Evolutionary conservation across 23 tunicate genomes (phyloP), one percentile per base, ranked within the genome.

Genomic region (Trididemnum nubilum): DNA sequence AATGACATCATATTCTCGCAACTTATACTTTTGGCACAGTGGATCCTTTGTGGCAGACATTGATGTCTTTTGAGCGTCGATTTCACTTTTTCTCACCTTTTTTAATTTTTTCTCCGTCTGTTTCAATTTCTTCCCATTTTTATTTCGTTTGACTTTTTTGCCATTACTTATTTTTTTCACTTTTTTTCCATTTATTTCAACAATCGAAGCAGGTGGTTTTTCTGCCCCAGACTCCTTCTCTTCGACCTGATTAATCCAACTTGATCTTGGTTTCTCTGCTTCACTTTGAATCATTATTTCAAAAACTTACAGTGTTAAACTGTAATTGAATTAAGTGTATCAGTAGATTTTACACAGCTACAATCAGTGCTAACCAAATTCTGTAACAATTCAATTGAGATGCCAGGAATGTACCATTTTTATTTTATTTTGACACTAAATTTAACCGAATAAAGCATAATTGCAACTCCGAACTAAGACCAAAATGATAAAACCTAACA

Each of bases 201-300:
- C 82, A 2, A 82, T 38, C 1, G 65, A 32, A 30, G 90, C 90
- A 12, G 97, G 97, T 12, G 12, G 18, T 19, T 74, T 44, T 3
- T 18, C 22, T 64, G 36, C 85, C 0, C 69, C 81, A 7, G 87
- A 79, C 40, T 91, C 86, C 59, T 85, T 91, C 66, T 91, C 91
- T 58, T 91, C 97, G 9, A 86, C 90, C 54, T 86, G 90, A 77
- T 91, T 91, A 9, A 87, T 91, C 97, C 97, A 91, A 77, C 87
- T 91, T 33, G 90, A 66, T 31, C 72, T 86, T 52, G 76, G 86
- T n/a, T 80, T 64, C 63, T 91, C 97, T 0, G 84, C 77, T 60
- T 91, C 90, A 30, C 89, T 88, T 91, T 91, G 86, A 31, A 30
- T 77, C 67, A 77, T 77, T 4, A 21, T 24, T 61, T 12, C 67